Conservation (phyloP, 2,888 invertebrate genomes). For the Metacarcinus magister region DNA sequence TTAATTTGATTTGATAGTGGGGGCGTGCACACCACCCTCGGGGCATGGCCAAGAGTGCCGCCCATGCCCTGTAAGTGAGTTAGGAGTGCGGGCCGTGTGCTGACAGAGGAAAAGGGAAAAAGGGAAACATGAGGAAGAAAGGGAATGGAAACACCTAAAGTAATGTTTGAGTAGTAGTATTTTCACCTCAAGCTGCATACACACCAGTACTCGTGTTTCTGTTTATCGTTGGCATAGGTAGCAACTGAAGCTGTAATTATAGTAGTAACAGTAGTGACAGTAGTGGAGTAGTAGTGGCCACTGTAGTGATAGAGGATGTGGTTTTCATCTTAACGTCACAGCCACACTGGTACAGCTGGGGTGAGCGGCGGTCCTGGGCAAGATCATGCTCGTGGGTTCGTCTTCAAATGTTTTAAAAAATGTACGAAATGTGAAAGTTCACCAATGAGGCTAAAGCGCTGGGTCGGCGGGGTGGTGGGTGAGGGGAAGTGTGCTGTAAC, state of each 20-base stretch:
- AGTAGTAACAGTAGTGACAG: background rate
- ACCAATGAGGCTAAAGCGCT: background rate
- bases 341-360: background rate
- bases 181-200: background rate
- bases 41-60: background rate
- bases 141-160: background rate
- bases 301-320: background rate
- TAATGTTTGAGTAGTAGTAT: background rate
- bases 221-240: background rate
- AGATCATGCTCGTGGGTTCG: background rate
- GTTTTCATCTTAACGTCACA: background rate
- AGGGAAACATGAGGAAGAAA: background rate
- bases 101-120: background rate
- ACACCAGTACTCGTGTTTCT: background rate
- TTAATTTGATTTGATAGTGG: background rate
- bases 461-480: background rate
- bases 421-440: conserved; percentile 38
- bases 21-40: conserved; percentile 1
- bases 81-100: background rate
- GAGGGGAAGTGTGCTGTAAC: background rate
- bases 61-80: background rate
- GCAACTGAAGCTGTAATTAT: background rate
- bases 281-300: background rate
- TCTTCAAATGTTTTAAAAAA: conserved; percentile 41
- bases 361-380: background rate